These are phyloP conservation scores for Malurus elegans DNA, from an alignment of 2,113 vertebrate genomes.

Conservation along the genomic window DNA sequence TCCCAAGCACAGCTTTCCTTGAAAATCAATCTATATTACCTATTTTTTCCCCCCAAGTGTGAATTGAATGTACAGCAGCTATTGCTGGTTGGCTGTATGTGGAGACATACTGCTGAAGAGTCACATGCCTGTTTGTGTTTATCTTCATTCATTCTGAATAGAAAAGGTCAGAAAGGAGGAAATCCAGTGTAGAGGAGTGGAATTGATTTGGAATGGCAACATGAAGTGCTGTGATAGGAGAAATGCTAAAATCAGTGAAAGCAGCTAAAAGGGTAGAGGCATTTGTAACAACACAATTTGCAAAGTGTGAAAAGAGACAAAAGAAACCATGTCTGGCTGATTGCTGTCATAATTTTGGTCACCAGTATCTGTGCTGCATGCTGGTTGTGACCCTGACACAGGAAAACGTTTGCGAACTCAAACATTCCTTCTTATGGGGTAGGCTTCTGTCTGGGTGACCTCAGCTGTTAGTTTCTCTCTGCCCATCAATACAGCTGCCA, in stretches of 20 bases:
- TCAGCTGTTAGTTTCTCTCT: neutral
- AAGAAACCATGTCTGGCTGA: neutral
- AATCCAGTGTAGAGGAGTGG: neutral
- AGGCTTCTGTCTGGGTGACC: neutral
- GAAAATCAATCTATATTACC: constrained; percentile 11
- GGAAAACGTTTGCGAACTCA: accelerated
- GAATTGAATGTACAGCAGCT: neutral
- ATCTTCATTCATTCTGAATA: neutral
- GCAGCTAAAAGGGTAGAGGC: neutral
- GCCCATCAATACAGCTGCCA: neutral
- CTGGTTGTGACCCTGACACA: neutral
- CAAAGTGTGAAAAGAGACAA: constrained; percentile 26
- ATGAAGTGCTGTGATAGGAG: neutral
- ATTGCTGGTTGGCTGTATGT: neutral
- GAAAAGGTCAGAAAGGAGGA: constrained; percentile 3
- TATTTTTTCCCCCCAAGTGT: neutral
- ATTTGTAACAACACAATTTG: neutral
- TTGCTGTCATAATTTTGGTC: neutral
- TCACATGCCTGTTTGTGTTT: neutral
- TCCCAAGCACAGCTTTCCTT: neutral
- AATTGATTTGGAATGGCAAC: constrained; percentile 10
- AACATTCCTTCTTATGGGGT: neutral
- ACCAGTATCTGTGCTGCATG: accelerated
- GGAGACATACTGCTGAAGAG: neutral
- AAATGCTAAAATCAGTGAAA: constrained; percentile 19